These are phyloP conservation scores for Graphium colonna DNA, from an alignment of 2,888 invertebrate genomes.

Conservation along the genomic window DNA sequence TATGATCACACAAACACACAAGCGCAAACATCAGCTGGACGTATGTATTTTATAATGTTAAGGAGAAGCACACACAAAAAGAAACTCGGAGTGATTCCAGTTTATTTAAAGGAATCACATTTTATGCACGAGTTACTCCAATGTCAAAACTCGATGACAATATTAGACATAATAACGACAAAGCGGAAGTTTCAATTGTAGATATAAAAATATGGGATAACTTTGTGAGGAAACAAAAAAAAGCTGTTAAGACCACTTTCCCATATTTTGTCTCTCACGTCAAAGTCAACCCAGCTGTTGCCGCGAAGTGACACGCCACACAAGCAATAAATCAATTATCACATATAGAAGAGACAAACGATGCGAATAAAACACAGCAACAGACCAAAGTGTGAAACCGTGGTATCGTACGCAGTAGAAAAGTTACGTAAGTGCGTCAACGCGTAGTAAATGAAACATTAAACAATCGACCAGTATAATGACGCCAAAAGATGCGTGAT, in stretches of 20 bases:
- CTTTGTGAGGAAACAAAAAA: too few species aligned
- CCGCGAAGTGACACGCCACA: slow-evolving; percentile 14
- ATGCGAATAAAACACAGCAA: slow-evolving; percentile 11
- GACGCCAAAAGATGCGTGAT: too few species aligned
- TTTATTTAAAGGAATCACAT: too few species aligned
- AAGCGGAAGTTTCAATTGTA: too few species aligned
- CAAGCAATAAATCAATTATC: slow-evolving; percentile 29
- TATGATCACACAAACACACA: slow-evolving; percentile 10
- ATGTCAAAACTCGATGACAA: too few species aligned
- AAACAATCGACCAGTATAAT: too few species aligned
- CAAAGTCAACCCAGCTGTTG: slow-evolving; percentile 4
- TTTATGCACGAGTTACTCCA: too few species aligned
- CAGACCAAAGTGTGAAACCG: background rate
- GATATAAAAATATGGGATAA: too few species aligned
- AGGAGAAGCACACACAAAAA: slow-evolving; percentile 6
- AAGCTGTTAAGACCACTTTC: slow-evolving; percentile 9
- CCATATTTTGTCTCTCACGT: slow-evolving; percentile 5
- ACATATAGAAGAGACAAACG: slow-evolving; percentile 23
- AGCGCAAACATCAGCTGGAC: slow-evolving; percentile 9
- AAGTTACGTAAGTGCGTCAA: background rate
- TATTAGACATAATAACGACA: too few species aligned
- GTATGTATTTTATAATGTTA: slow-evolving; percentile 6
- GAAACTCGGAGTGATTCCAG: too few species aligned
- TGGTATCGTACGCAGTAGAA: background rate
- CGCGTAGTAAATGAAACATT: background rate